Percentiles rank a stretch among this genome's conserved stretches.
These are phyloP conservation scores for pig (Sus scrofa) DNA, from an alignment of 2,113 vertebrate genomes.

Conservation along the genomic window DNA sequence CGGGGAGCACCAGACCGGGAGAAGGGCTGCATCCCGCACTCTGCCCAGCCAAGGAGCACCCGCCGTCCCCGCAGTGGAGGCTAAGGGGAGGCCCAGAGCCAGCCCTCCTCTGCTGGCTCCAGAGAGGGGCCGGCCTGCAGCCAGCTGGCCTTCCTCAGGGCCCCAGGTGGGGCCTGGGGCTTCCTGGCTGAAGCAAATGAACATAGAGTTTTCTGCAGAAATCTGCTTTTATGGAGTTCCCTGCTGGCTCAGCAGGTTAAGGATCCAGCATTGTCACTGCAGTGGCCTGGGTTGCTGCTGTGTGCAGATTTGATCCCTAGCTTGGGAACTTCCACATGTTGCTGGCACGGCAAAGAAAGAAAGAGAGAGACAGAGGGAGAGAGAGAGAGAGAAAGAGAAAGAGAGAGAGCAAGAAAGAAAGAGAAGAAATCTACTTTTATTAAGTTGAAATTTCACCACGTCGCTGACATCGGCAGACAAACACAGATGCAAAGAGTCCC, in stretches of 20 bases:
- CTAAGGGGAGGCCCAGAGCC: not conserved
- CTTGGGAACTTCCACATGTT: too few species aligned
- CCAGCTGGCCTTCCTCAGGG: not conserved
- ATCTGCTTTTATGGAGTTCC: slow-evolving; percentile 24
- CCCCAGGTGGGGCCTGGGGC: not conserved
- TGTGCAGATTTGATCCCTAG: too few species aligned
- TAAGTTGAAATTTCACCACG: slow-evolving; percentile 82
- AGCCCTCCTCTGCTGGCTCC: not conserved
- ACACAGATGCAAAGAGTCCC: slow-evolving; percentile 76
- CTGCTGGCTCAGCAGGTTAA: too few species aligned
- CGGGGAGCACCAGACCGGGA: not conserved
- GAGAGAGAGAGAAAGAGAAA: too few species aligned
- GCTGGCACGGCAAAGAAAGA: too few species aligned
- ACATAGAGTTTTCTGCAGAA: not conserved
- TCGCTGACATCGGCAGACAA: slow-evolving; percentile 84
- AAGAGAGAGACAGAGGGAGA: too few species aligned
- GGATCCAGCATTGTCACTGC: too few species aligned
- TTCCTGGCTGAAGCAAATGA: not conserved
- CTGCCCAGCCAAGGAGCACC: not conserved
- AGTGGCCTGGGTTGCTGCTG: too few species aligned
- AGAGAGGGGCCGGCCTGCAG: not conserved
- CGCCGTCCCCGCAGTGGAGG: accelerated
- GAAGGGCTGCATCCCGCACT: not conserved
- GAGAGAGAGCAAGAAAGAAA: too few species aligned
- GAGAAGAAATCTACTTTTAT: slow-evolving; percentile 42